phyloP scores from a whole-genome alignment of 2,888 invertebrate species.

The Morpho achilles region DNA sequence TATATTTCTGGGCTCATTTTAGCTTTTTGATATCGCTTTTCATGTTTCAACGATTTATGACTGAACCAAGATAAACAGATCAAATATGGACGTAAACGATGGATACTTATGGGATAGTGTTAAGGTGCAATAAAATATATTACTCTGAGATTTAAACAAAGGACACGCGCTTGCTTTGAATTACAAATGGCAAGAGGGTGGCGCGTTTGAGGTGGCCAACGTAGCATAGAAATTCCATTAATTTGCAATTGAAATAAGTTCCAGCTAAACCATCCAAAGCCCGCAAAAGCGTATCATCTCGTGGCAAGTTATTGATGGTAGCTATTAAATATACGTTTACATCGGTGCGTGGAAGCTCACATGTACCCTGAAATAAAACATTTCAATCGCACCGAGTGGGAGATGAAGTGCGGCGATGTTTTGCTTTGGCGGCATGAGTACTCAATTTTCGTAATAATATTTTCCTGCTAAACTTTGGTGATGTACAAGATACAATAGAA shows the following conservation, averaged over 20 bases:
- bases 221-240: conserved; percentile 67
- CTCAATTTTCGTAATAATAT: conserved; percentile 32
- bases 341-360: conserved; percentile 49
- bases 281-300: conserved; percentile 68
- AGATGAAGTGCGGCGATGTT: conserved; percentile 64
- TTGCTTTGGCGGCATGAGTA: conserved; percentile 37
- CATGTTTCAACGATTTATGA: conserved; percentile 61
- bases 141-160: conserved; percentile 29
- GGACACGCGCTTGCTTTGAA: conserved; percentile 53
- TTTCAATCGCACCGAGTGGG: conserved; percentile 67
- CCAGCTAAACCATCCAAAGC: conserved; percentile 58
- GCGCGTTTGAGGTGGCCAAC: conserved; percentile 45
- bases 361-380: conserved; percentile 67
- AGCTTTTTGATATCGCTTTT: conserved; percentile 71
- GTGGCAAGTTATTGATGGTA: conserved; percentile 74
- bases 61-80: conserved; percentile 51
- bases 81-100: neutral
- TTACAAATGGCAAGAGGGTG: conserved; percentile 51
- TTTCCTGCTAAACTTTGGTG: conserved; percentile 38
- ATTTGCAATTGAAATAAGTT: conserved; percentile 75
- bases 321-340: conserved; percentile 77
- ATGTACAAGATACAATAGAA: conserved; percentile 23
- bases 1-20: conserved; percentile 52
- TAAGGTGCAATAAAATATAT: conserved; percentile 9
- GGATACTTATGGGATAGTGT: neutral